Base-by-base conservation (phyloP, 1,140 invertebrate species). In the Rhagoletis pomonella region DNA sequence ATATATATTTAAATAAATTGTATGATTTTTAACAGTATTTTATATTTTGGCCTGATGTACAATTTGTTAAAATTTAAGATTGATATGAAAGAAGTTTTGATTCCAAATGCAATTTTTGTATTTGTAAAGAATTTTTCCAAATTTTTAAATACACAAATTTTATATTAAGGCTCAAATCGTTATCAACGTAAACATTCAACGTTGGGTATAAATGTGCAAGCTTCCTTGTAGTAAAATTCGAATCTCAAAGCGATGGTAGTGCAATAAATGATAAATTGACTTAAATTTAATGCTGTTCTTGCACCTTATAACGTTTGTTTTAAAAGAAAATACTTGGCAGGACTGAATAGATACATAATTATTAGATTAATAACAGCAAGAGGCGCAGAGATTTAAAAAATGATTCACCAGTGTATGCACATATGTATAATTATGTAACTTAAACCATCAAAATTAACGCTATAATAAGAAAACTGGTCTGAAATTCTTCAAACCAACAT, bases 341-440 rank as follows among this genome's bases (percentile, higher is more conserved):
- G 17, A 81, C 73, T 81, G 73, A 81, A 81, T 58, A 81, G 17
- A 55, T 81, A 81, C 47, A n/a, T 55, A 42, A 50, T 73, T 55
- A 10, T 55, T 55, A 55, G 50, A 55, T 7, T 55, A 55, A 7
- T 4, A 42, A 39, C 69, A 44, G 3, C 39, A 62, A 62, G 12
- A 29, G n/a, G 4, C 29, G 47, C 12, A 73, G 4, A 7, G 4
- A 73, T 44, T 44, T 39, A 12, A 10, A 2, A 73, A 50, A 73
- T 14, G 3, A 73, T 39, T 39, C 19, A 42, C 9, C 12, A 19
- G 9, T 64, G 62, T 64, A 29, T 67, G 39, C 39, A 42, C n/a
- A 42, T 67, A 67, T 42, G 29, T 29, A 29, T 29, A 29, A 29
- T 29, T 67, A 67, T 10, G 12, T 3, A 67, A 67, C 29, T 3